These are phyloP conservation scores for Pagetopsis macropterus DNA, from an alignment of 2,797 vertebrate species.

Conservation along the genomic window DNA sequence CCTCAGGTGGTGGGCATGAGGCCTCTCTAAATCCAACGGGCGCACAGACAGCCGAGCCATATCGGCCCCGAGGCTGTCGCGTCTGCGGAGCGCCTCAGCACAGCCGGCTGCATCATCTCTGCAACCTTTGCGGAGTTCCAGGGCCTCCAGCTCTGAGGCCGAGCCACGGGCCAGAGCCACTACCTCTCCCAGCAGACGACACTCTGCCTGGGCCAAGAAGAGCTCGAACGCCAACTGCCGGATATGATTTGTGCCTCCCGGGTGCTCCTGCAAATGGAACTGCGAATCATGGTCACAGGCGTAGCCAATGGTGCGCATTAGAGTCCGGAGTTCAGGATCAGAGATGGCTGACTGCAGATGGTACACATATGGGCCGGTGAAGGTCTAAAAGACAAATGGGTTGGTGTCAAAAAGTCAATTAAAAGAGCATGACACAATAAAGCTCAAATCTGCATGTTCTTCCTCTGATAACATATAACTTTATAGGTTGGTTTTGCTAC, in stretches of 20 bases:
- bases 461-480: neutral
- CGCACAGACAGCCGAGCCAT: constrained; percentile 88
- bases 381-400: constrained; percentile 85
- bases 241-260: constrained; percentile 77
- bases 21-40: constrained; percentile 89
- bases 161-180: constrained; percentile 91
- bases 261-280: constrained; percentile 81
- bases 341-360: constrained; percentile 92
- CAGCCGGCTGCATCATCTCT: constrained; percentile 90
- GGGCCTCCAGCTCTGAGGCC: constrained; percentile 90
- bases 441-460: neutral
- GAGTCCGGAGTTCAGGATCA: constrained; percentile 89
- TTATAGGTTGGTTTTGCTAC: neutral
- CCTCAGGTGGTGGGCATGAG: constrained; percentile 90
- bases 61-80: constrained; percentile 87
- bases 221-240: constrained; percentile 92
- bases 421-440: constrained; percentile 3
- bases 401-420: constrained; percentile 6
- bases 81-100: constrained; percentile 89
- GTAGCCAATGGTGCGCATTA: constrained; percentile 94
- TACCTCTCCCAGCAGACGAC: constrained; percentile 93
- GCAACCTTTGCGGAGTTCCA: constrained; percentile 89
- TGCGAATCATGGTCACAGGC: constrained; percentile 88
- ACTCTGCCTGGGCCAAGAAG: constrained; percentile 94
- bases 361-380: constrained; percentile 98